These are phyloP conservation scores for Lasioglossum marginatum DNA, from an alignment of 2,888 invertebrate genomes.

Conservation along the genomic window DNA sequence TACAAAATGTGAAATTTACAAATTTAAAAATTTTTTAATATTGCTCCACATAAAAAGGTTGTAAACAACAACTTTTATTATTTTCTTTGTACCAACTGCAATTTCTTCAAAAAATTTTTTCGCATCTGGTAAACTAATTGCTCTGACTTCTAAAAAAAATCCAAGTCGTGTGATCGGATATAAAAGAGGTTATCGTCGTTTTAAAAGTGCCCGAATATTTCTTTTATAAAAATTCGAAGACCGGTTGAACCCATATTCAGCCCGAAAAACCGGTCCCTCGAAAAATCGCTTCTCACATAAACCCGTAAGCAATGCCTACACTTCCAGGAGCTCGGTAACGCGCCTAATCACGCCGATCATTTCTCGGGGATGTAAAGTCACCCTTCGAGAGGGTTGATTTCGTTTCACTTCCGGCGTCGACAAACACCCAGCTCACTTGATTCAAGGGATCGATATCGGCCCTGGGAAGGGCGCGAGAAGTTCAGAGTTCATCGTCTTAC, in stretches of 20 bases:
- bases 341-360: neutral
- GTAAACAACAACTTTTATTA: no score
- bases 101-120: no score
- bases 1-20: no score
- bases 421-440: constrained; percentile 8
- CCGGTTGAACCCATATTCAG: neutral
- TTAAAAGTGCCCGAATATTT: no score
- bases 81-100: no score
- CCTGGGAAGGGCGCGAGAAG: neutral
- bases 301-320: neutral
- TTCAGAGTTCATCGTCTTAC: constrained; percentile 34
- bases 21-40: no score
- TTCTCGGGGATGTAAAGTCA: neutral
- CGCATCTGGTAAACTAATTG: no score
- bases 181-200: no score
- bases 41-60: no score
- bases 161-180: no score
- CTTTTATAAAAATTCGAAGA: no score
- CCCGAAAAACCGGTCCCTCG: neutral
- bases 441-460: neutral
- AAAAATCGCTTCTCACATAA: neutral
- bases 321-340: neutral
- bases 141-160: no score
- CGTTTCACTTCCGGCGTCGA: neutral
- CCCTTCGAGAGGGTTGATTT: neutral